Percentiles rank a stretch among this genome's conserved stretches.
These are phyloP conservation scores for Ceuthmochares aereus DNA, from an alignment of 2,113 vertebrate genomes.

Conservation along the genomic window DNA sequence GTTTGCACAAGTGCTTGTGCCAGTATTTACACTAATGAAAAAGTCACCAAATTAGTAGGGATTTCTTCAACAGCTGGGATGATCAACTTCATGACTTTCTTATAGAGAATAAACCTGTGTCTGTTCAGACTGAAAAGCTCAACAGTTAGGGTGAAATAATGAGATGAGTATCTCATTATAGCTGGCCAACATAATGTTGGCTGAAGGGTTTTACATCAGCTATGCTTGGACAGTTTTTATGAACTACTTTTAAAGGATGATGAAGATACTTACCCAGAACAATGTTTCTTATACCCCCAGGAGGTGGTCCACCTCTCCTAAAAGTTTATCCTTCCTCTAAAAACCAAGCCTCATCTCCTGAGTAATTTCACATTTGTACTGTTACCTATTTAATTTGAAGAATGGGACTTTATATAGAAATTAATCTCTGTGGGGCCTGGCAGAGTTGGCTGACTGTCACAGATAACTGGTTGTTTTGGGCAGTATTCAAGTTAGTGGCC, in stretches of 20 bases:
- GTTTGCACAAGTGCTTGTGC: not conserved
- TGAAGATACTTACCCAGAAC: conserved; percentile 1
- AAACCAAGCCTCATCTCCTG: conserved; percentile 6
- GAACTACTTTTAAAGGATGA: not conserved
- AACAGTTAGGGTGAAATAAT: not conserved
- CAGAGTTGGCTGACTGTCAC: conserved; percentile 40
- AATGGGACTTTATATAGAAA: conserved; percentile 7
- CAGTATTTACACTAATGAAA: not conserved
- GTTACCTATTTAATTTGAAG: conserved; percentile 37
- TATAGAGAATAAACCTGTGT: not conserved
- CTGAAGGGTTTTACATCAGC: conserved; percentile 9
- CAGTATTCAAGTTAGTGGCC: conserved; percentile 30
- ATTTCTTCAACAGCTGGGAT: not conserved
- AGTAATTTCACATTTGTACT: not conserved
- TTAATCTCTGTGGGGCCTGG: conserved; percentile 27
- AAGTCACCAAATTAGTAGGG: not conserved
- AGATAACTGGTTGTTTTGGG: conserved; percentile 60
- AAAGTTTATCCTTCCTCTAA: conserved; percentile 41
- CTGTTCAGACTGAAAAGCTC: not conserved
- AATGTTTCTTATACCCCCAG: not conserved
- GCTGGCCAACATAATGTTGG: not conserved
- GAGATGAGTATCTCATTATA: not conserved
- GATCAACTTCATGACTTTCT: not conserved
- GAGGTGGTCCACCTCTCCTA: not conserved
- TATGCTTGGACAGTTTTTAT: conserved; percentile 13